Evolutionary conservation across 2,113 vertebrate species (phyloP).

Genomic region (Psammodynastes pulverulentus): DNA sequence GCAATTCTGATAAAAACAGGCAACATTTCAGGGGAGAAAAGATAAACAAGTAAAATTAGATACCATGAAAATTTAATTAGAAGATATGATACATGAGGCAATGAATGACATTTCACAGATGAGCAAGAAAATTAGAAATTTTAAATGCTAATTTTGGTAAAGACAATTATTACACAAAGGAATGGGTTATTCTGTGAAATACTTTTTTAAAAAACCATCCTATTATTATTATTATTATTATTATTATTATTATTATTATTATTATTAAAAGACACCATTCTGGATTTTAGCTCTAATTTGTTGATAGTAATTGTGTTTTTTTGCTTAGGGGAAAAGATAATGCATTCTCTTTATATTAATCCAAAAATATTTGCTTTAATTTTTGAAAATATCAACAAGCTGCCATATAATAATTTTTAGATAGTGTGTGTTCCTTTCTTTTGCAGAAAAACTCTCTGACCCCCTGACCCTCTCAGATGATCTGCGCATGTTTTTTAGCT

Average conservation of each 20-base stretch:
- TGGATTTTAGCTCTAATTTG: constrained; percentile 12
- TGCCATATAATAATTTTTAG: not conserved
- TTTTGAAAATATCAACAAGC: not conserved
- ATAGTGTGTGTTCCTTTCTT: not conserved
- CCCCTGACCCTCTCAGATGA: too few relatives aligned
- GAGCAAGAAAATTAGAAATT: constrained; percentile 49
- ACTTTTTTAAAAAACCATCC: not conserved
- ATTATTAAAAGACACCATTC: not conserved
- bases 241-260: not conserved
- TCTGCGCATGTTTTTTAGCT: too few relatives aligned
- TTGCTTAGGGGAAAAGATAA: not conserved
- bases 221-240: not conserved
- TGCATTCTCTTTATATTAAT: not conserved
- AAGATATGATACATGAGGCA: constrained; percentile 33
- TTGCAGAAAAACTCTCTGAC: not conserved
- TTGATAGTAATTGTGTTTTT: not conserved
- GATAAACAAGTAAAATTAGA: constrained; percentile 39
- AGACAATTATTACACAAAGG: constrained; percentile 44
- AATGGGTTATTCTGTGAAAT: not conserved
- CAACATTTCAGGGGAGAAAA: constrained; percentile 34
- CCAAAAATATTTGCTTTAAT: not conserved
- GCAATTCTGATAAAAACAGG: constrained; percentile 38
- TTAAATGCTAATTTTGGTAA: constrained; percentile 52
- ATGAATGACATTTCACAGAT: constrained; percentile 46
- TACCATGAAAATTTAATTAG: constrained; percentile 52